Base-by-base conservation (phyloP, 2,113 vertebrate genomes). In the Fulica atra region DNA sequence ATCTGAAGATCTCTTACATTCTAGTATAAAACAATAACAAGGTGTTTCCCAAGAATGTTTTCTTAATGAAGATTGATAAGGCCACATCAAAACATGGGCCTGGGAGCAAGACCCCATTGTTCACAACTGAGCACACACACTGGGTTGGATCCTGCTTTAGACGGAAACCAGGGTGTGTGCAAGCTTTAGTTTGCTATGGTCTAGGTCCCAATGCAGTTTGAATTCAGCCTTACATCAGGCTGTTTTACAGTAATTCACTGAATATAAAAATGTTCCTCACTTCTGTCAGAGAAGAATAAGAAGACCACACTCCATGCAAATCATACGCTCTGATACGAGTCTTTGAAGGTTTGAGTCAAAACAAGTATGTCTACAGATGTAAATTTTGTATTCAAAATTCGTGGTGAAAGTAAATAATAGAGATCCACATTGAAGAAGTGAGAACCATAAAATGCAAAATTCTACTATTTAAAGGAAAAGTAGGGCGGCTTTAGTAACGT, bases 331-430 rank as follows among this genome's bases (percentile, higher is more conserved):
- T 74, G 86, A 80, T 64, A 92, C 9, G 60, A 90, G 88, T 81
- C 79, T 90, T 68, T 78, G 57, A 93, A 78, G 56, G 64, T 68
- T 86, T 89, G 76, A 95, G 88, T 89, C 74, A 94, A 93, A 96
- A 91, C 87, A 92, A 88, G 31, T 70, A 82, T 59, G 82, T 70
- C 93, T 92, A 63, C 6, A 18, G 72, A 88, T 88, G 76, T 80
- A 96, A 88, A 95, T 94, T 93, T 88, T 64, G 70, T 64, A 83
- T 74, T 89, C 13, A 42, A 78, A 97, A 88, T 60, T 80, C 57
- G 71, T 60, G 53, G 86, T 90, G 90, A 78, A 69, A 96, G 81
- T 77, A 90, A 91, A 92, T 69, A 95, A 89, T 35, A 93, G 42
- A 86, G 64, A 73, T 31, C 24, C 23, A 44, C 64, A 88, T 1